Percentiles rank a stretch among this genome's conserved stretches.
phyloP scores from a whole-genome alignment of 2,113 vertebrate species.

The Hemichromis elongatus region DNA sequence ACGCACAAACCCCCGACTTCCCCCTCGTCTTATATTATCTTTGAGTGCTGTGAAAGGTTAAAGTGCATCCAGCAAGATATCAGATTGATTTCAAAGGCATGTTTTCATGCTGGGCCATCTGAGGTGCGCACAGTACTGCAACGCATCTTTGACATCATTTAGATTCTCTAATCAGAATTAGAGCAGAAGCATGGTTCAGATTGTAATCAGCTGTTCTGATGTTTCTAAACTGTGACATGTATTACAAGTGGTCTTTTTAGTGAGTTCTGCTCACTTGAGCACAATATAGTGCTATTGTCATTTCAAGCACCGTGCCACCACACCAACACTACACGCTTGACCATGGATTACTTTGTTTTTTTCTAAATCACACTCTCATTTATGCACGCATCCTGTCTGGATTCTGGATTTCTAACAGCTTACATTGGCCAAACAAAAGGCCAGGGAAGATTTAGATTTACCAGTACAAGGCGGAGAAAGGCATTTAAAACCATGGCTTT shows the following conservation, averaged over 20 bases:
- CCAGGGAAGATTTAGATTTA: conserved; percentile 41
- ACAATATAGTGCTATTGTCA: not conserved
- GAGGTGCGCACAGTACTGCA: conserved; percentile 31
- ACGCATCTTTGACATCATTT: not conserved
- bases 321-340: not conserved
- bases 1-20: not conserved
- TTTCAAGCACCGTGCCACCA: not conserved
- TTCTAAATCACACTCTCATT: not conserved
- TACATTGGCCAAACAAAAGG: conserved; percentile 44
- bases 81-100: conserved; percentile 34
- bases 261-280: not conserved
- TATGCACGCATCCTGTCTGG: not conserved
- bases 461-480: conserved; percentile 33
- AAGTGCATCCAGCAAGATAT: conserved; percentile 23
- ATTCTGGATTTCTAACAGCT: conserved; percentile 39
- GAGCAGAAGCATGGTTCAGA: not conserved
- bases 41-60: conserved; percentile 26
- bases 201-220: not conserved
- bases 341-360: not conserved
- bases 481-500: conserved; percentile 52
- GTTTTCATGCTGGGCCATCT: conserved; percentile 13
- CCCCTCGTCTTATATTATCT: not conserved
- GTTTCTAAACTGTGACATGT: not conserved
- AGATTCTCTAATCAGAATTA: not conserved
- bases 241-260: not conserved